Evolutionary conservation across 2,113 vertebrate species (phyloP).

Genomic region (Lepidothrix coronata): DNA sequence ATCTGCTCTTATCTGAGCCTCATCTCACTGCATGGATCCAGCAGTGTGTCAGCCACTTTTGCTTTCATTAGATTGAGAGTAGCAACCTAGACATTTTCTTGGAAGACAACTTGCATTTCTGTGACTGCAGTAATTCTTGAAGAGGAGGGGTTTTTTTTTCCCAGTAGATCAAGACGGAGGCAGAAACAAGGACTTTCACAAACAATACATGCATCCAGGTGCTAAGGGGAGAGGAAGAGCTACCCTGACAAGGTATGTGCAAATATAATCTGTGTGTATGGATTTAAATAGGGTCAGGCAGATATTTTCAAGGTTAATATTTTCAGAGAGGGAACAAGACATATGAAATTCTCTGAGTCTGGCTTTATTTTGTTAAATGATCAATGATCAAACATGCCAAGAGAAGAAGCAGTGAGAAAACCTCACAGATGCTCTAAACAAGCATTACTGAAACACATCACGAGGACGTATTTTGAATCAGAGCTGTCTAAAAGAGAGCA

Average conservation of each 20-base stretch:
- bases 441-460: background rate
- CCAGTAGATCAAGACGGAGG: constrained; percentile 1
- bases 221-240: constrained; percentile 17
- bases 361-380: background rate
- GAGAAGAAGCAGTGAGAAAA: background rate
- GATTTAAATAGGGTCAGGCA: background rate
- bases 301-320: background rate
- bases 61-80: background rate
- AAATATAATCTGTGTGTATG: background rate
- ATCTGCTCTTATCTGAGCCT: background rate
- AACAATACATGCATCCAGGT: background rate
- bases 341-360: background rate
- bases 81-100: background rate
- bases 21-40: background rate
- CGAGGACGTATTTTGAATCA: background rate
- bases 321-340: background rate
- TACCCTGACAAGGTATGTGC: constrained; percentile 39
- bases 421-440: background rate
- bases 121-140: background rate
- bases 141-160: background rate
- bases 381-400: background rate
- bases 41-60: background rate
- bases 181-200: background rate
- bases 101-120: background rate
- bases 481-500: background rate